Evolutionary conservation across 1,140 invertebrate genomes (phyloP).

Genomic region (Copidosoma floridanum): DNA sequence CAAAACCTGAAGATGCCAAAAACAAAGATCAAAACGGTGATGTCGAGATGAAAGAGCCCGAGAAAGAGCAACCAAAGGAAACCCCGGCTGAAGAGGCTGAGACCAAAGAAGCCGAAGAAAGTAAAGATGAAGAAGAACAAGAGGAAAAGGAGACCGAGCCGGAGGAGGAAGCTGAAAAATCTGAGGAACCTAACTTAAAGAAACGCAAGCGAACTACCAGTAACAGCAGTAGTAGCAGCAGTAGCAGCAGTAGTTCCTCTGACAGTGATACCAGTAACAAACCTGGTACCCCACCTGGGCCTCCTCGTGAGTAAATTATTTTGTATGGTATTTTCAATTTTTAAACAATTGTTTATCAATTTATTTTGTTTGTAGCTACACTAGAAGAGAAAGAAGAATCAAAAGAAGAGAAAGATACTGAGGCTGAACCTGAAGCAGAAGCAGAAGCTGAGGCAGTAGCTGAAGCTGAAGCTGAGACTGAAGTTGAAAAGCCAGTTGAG

Average conservation of each 20-base stretch:
- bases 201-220: conserved; percentile 50
- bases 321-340: too few species aligned
- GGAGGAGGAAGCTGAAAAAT: conserved; percentile 39
- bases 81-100: conserved; percentile 52
- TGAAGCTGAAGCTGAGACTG: conserved; percentile 39
- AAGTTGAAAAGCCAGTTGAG: conserved; percentile 45
- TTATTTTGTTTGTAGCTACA: conserved; percentile 31
- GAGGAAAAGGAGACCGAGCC: conserved; percentile 32
- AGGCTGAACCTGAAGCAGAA: conserved; percentile 39
- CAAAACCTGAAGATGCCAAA: conserved; percentile 37
- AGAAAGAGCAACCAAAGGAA: conserved; percentile 58
- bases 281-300: conserved; percentile 9
- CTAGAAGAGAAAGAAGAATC: conserved; percentile 18
- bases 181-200: conserved; percentile 36
- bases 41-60: conserved; percentile 42
- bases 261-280: conserved; percentile 35
- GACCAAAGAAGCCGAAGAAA: conserved; percentile 51
- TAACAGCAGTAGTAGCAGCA: conserved; percentile 50
- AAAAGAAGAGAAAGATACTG: conserved; percentile 33
- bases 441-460: conserved; percentile 40
- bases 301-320: conserved; percentile 9
- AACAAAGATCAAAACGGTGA: conserved; percentile 38
- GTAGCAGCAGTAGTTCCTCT: conserved; percentile 48
- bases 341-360: neutral
- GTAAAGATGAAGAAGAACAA: conserved; percentile 45